phyloP scores from a whole-genome alignment of 1,140 invertebrate species.

The Drosophila nigromelanica region DNA sequence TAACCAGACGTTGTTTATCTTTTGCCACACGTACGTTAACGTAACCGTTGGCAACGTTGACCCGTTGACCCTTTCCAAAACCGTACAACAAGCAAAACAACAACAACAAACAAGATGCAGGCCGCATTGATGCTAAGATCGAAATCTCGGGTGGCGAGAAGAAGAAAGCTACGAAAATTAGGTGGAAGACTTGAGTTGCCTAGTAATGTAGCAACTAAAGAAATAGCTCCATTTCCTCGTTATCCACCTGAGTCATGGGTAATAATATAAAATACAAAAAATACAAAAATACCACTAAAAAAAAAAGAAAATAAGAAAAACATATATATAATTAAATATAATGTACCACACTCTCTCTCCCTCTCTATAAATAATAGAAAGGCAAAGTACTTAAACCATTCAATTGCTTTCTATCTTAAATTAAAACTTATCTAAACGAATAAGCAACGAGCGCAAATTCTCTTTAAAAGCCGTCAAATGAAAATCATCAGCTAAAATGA shows the following conservation, averaged over 20 bases:
- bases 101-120: constrained; percentile 91
- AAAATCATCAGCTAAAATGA: constrained; percentile 75
- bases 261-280: constrained; percentile 81
- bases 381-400: constrained; percentile 44
- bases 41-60: constrained; percentile 39
- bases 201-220: constrained; percentile 92
- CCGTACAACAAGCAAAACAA: constrained; percentile 59
- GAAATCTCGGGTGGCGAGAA: constrained; percentile 91
- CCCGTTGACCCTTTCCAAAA: constrained; percentile 53
- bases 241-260: constrained; percentile 92
- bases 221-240: constrained; percentile 92
- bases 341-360: constrained; percentile 65
- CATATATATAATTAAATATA: constrained; percentile 67
- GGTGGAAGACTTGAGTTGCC: constrained; percentile 91
- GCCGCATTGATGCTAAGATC: constrained; percentile 94
- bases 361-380: constrained; percentile 42
- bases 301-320: constrained; percentile 66
- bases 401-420: constrained; percentile 30
- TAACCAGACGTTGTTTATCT: constrained; percentile 29
- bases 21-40: constrained; percentile 20
- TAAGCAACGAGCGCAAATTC: constrained; percentile 61
- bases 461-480: constrained; percentile 69
- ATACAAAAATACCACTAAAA: not conserved
- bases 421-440: constrained; percentile 40
- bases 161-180: constrained; percentile 89